Evolutionary conservation across 2,888 invertebrate genomes (phyloP).

Genomic region (Lithophane semibrunnea): DNA sequence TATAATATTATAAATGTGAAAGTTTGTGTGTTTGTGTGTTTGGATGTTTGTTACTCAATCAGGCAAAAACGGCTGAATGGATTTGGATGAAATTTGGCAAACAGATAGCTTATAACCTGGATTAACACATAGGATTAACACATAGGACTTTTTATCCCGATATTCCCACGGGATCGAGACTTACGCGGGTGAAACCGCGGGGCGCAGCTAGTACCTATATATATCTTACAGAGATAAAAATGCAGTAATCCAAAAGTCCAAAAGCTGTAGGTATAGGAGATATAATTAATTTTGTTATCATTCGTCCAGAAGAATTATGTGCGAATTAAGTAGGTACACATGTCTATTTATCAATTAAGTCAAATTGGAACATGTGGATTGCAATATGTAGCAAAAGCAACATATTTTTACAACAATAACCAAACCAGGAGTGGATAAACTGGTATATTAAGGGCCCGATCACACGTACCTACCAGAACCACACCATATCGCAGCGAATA

Average conservation of each 20-base stretch:
- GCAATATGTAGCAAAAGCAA: constrained; percentile 11
- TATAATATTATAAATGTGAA: no score
- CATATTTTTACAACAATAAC: not conserved
- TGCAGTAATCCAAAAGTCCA: not conserved
- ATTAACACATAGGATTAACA: no score
- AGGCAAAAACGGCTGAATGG: no score
- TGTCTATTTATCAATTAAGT: constrained; percentile 18
- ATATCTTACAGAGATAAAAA: not conserved
- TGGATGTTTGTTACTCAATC: no score
- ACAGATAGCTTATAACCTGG: no score
- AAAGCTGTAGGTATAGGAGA: not conserved
- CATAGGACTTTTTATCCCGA: no score
- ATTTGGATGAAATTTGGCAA: no score
- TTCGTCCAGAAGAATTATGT: not conserved
- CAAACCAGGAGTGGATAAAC: constrained; percentile 3
- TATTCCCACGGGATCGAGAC: no score
- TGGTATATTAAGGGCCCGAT: not conserved
- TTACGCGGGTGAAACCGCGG: no score
- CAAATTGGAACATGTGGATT: constrained; percentile 36
- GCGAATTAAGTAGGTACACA: not conserved
- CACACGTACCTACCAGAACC: not conserved
- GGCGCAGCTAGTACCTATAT: no score
- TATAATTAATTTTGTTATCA: not conserved
- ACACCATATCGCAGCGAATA: not conserved
- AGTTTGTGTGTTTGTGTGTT: no score